These are phyloP conservation scores for Pipistrellus pygmaeus DNA, from an alignment of 2,797 vertebrate species.

Conservation along the genomic window DNA sequence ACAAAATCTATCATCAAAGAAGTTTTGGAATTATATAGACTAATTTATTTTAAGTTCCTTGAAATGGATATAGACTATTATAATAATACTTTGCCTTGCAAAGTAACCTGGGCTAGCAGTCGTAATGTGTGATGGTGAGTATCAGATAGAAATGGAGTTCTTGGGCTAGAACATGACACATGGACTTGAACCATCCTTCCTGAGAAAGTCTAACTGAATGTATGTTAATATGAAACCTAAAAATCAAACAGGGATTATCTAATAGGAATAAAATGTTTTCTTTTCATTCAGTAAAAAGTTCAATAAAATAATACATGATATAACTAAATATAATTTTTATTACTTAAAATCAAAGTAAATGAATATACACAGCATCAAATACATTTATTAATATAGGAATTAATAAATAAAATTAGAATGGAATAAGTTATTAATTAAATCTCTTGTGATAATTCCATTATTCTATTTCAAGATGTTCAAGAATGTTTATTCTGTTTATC, in stretches of 20 bases:
- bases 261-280: background rate
- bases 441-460: background rate
- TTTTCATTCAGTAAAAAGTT: constrained; percentile 4
- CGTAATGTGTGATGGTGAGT: background rate
- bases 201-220: background rate
- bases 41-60: constrained; percentile 9
- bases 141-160: background rate
- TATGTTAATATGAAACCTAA: background rate
- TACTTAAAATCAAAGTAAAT: constrained; percentile 30
- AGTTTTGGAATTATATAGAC: background rate
- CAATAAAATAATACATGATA: background rate
- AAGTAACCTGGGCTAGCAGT: background rate
- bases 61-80: background rate
- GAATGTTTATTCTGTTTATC: background rate
- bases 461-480: constrained; percentile 14
- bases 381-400: background rate
- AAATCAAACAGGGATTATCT: background rate
- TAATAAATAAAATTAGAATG: constrained; percentile 5
- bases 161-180: background rate
- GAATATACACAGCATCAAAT: background rate
- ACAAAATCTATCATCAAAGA: background rate
- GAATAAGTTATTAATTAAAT: background rate
- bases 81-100: background rate
- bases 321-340: background rate
- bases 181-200: background rate